These are phyloP conservation scores for Lipophrys pholis DNA, from an alignment of 2,113 vertebrate genomes.

Conservation along the genomic window DNA sequence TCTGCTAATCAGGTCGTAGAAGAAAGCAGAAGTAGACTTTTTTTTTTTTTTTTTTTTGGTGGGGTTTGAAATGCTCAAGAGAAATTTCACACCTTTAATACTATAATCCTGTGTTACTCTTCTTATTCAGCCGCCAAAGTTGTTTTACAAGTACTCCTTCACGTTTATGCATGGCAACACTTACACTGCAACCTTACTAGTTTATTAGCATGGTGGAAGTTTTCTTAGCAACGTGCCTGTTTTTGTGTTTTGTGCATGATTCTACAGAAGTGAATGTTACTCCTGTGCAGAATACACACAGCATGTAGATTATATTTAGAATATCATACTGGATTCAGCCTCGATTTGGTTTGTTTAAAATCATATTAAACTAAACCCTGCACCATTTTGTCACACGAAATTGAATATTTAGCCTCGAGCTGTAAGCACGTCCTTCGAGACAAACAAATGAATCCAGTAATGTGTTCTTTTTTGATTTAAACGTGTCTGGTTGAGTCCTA, in stretches of 20 bases:
- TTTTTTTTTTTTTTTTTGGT: slow-evolving; percentile 2
- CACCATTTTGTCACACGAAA: slow-evolving; percentile 28
- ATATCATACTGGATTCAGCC: slow-evolving; percentile 79
- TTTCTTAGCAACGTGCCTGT: slow-evolving; percentile 68
- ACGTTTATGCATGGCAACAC: slow-evolving; percentile 75
- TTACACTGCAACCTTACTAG: slow-evolving; percentile 70
- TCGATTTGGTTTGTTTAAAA: slow-evolving; percentile 13
- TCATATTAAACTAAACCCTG: slow-evolving; percentile 21
- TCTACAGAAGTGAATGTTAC: slow-evolving; percentile 67
- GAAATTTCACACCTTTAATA: slow-evolving; percentile 8
- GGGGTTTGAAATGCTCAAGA: slow-evolving; percentile 20
- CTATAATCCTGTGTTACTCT: slow-evolving; percentile 26
- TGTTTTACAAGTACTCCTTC: slow-evolving; percentile 59
- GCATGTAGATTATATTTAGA: slow-evolving; percentile 71
- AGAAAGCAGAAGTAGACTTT: slow-evolving; percentile 8
- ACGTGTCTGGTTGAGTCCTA: slow-evolving; percentile 30
- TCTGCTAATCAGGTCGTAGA: slow-evolving; percentile 26
- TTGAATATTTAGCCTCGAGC: slow-evolving; percentile 11
- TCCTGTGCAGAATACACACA: slow-evolving; percentile 54
- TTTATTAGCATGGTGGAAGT: slow-evolving; percentile 75
- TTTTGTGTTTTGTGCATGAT: slow-evolving; percentile 76
- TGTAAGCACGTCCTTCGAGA: slow-evolving; percentile 35
- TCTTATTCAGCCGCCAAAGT: slow-evolving; percentile 30
- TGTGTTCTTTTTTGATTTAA: slow-evolving; percentile 64
- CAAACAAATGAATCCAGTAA: slow-evolving; percentile 71